Percentiles rank a stretch among this genome's conserved stretches.
These are phyloP conservation scores for Penaeus vannamei DNA, from an alignment of 1,140 invertebrate species.

Conservation along the genomic window DNA sequence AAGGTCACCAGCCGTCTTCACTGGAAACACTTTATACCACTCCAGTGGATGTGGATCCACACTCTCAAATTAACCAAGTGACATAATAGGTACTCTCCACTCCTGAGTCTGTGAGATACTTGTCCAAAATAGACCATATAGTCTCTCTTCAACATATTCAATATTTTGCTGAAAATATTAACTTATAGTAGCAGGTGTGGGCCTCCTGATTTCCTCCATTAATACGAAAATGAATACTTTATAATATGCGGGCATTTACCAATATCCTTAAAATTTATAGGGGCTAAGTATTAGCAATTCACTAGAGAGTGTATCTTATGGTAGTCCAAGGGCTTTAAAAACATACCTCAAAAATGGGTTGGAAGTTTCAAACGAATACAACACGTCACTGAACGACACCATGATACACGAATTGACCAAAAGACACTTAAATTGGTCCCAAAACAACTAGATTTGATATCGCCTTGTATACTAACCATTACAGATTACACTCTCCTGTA, in stretches of 20 bases:
- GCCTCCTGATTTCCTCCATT: conserved; percentile 61
- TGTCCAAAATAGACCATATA: conserved; percentile 31
- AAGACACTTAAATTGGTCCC: conserved; percentile 62
- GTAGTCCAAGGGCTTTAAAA: conserved; percentile 55
- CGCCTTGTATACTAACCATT: conserved; percentile 61
- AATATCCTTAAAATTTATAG: conserved; percentile 65
- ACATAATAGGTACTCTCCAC: conserved; percentile 34
- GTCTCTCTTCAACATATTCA: conserved; percentile 29
- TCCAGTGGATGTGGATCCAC: conserved; percentile 32
- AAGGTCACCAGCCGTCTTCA: conserved; percentile 55
- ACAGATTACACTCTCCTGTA: conserved; percentile 62
- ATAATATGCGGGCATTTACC: conserved; percentile 64
- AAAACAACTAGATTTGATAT: conserved; percentile 61
- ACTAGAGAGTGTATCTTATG: conserved; percentile 63
- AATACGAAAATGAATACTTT: conserved; percentile 66
- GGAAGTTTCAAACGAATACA: conserved; percentile 62
- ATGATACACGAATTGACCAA: conserved; percentile 63
- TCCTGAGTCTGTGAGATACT: conserved; percentile 21
- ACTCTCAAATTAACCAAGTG: conserved; percentile 23
- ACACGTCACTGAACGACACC: conserved; percentile 61
- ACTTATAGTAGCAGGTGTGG: conserved; percentile 56
- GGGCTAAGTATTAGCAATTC: conserved; percentile 65
- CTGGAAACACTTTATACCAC: conserved; percentile 59
- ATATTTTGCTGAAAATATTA: conserved; percentile 55
- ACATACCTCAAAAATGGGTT: conserved; percentile 60